phyloP scores from a whole-genome alignment of 2,797 vertebrate genomes.

The Chaetodon trifasciatus region DNA sequence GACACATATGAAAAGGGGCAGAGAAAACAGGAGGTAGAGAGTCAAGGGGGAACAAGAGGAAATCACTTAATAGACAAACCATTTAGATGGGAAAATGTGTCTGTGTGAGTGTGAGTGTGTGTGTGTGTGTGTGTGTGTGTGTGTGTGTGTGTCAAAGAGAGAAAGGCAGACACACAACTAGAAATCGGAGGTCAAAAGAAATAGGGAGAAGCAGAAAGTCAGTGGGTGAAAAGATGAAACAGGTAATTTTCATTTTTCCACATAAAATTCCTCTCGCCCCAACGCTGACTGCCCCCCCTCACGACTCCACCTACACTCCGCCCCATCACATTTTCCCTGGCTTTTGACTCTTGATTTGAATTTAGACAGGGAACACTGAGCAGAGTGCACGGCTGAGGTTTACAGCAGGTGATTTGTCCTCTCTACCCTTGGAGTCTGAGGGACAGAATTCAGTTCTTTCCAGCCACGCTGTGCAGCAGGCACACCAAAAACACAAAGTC shows the following conservation, averaged over 20 bases:
- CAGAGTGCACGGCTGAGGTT: conserved; percentile 56
- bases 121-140: neutral
- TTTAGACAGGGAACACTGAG: conserved; percentile 74
- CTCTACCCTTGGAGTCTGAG: conserved; percentile 69
- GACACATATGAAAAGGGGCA: conserved; percentile 28
- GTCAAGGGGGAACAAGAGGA: conserved; percentile 28
- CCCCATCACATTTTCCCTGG: conserved; percentile 53
- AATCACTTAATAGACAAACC: conserved; percentile 31
- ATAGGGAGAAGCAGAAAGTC: neutral
- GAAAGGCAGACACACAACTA: conserved; percentile 4
- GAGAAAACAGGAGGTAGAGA: conserved; percentile 22
- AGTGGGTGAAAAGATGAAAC: conserved; percentile 42
- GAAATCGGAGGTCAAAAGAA: conserved; percentile 1
- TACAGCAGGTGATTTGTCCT: conserved; percentile 80
- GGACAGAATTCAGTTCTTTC: conserved; percentile 43
- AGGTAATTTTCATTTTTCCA: conserved; percentile 55
- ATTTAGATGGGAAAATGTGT: conserved; percentile 10
- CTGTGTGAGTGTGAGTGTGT: neutral
- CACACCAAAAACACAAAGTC: conserved; percentile 41
- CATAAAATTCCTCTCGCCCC: conserved; percentile 36
- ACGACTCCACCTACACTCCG: conserved; percentile 29
- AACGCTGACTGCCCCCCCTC: conserved; percentile 8
- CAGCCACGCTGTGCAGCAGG: conserved; percentile 37
- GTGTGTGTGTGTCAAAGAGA: neutral
- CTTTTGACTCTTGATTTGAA: conserved; percentile 77